Conservation (phyloP, 2,797 vertebrate genomes). For the Enteromius unitaeniatus region DNA sequence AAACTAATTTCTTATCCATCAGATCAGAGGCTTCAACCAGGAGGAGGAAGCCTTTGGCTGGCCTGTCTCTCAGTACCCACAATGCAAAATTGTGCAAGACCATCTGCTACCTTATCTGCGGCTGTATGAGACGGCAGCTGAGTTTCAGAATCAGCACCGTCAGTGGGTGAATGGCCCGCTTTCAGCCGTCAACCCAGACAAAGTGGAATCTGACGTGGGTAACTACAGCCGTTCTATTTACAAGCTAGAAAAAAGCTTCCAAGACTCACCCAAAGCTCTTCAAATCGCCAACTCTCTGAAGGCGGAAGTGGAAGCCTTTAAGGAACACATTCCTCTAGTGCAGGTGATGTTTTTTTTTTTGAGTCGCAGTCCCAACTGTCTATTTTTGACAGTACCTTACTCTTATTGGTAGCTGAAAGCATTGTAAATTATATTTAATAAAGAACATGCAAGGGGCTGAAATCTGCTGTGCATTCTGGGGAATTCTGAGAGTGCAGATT, state of each 20-base stretch:
- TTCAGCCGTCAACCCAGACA: conserved; percentile 81
- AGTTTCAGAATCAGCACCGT: conserved; percentile 79
- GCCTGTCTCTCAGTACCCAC: conserved; percentile 83
- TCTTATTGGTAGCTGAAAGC: neutral
- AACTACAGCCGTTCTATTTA: conserved; percentile 84
- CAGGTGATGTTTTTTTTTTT: conserved; percentile 69
- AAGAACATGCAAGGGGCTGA: neutral
- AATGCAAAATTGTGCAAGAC: conserved; percentile 83
- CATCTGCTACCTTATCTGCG: conserved; percentile 81
- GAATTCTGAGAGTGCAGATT: conserved; percentile 1
- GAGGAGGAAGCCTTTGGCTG: conserved; percentile 88
- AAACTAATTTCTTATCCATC: conserved; percentile 31
- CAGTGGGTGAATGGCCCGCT: conserved; percentile 83
- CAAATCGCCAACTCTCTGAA: conserved; percentile 77
- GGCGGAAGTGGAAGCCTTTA: conserved; percentile 84
- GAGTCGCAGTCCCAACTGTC: neutral
- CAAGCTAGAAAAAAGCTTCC: conserved; percentile 85
- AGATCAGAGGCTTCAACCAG: conserved; percentile 86
- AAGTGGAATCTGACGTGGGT: conserved; percentile 81
- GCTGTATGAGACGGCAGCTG: conserved; percentile 82
- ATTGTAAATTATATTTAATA: conserved; percentile 1
- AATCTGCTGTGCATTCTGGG: conserved; percentile 6
- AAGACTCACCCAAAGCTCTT: conserved; percentile 78
- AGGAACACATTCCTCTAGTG: conserved; percentile 82
- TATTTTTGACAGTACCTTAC: neutral